These are phyloP conservation scores for Mactra quadrangularis DNA, from an alignment of 1,140 invertebrate species.

Conservation along the genomic window DNA sequence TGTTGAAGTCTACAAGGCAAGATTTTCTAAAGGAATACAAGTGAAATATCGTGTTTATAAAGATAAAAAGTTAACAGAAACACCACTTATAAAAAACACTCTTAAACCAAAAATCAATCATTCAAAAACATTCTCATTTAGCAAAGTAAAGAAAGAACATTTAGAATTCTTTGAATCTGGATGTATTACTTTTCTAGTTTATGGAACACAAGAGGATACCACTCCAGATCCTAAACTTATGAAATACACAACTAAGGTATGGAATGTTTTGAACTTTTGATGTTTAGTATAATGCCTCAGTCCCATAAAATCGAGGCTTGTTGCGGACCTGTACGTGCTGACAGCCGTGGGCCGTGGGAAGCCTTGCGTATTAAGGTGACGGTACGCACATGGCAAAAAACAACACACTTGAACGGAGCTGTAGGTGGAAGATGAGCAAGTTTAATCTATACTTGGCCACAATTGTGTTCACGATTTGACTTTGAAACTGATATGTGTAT, in stretches of 20 bases:
- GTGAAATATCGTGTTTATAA: constrained; percentile 79
- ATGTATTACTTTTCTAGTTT: constrained; percentile 82
- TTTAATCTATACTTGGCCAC: no score
- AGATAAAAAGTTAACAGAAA: constrained; percentile 76
- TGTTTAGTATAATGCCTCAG: no score
- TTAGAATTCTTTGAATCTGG: constrained; percentile 82
- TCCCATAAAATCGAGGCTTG: no score
- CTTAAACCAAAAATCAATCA: constrained; percentile 81
- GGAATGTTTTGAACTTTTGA: constrained; percentile 34
- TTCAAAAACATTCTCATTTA: constrained; percentile 76
- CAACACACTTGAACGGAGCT: no score
- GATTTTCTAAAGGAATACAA: constrained; percentile 81
- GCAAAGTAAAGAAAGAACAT: constrained; percentile 77
- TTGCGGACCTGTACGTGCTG: no score
- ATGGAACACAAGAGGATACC: constrained; percentile 81
- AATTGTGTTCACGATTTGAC: no score
- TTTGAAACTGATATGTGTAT: no score
- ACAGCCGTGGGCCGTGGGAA: no score
- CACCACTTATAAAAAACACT: constrained; percentile 76
- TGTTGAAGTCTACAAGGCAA: constrained; percentile 78
- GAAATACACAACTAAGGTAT: constrained; percentile 82
- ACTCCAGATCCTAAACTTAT: constrained; percentile 76
- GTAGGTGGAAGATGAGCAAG: no score
- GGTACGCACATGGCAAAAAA: no score
- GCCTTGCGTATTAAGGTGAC: no score